Conservation (phyloP, 2,888 invertebrate species). For the Petrolisthes cinctipes region DNA sequence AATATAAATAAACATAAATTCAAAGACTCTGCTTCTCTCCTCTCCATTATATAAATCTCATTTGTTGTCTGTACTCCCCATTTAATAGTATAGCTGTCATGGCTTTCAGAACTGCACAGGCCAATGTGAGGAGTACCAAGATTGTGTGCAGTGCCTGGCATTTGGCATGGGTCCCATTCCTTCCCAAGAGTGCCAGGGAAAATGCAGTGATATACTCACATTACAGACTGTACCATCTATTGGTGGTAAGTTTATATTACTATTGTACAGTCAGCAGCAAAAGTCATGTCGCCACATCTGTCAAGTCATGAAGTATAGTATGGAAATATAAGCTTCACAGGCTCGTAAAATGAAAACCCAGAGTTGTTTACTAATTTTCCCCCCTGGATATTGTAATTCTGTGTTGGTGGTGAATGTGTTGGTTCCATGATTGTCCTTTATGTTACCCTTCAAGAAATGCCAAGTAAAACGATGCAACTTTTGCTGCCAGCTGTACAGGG, state of each 20-base stretch:
- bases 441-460: too few relatives aligned
- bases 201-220: conserved; percentile 69
- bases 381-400: too few relatives aligned
- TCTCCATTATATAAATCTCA: neutral
- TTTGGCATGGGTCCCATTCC: conserved; percentile 80
- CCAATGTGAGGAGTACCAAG: conserved; percentile 89
- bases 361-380: too few relatives aligned
- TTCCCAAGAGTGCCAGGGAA: conserved; percentile 76
- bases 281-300: too few relatives aligned
- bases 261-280: neutral
- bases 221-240: neutral
- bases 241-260: neutral
- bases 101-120: conserved; percentile 84
- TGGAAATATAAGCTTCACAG: too few relatives aligned
- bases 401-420: too few relatives aligned
- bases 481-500: too few relatives aligned
- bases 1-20: neutral
- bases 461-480: too few relatives aligned
- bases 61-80: neutral
- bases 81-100: neutral
- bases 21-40: neutral
- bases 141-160: conserved; percentile 93
- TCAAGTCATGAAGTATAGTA: too few relatives aligned
- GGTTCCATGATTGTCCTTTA: too few relatives aligned
- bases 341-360: too few relatives aligned